Base-by-base conservation (phyloP, 1,140 invertebrate genomes). In the Maconellicoccus hirsutus region DNA sequence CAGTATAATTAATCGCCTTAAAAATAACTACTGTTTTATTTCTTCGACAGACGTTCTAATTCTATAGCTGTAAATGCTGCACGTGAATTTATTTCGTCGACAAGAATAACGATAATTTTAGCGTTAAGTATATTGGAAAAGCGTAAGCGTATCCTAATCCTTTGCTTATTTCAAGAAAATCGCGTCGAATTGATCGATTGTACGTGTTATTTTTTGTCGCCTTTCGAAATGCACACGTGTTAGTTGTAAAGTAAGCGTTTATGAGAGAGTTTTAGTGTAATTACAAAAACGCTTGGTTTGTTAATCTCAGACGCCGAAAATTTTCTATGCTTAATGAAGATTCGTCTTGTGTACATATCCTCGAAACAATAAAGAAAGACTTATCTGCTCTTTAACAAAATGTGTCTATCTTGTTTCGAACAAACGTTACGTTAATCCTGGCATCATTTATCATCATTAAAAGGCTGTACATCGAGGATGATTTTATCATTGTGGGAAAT, bases 371-470 rank as follows among this genome's bases (percentile, higher is more conserved):
- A 52, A 52, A 19, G 42, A 16, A 16, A 52, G 42, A 52, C 42
- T 52, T 52, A 52, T 52, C 42, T 52, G 42, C 42, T 52, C 6
- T 52, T 52, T 52, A 52, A 52, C 42, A 16, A 52, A 52, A 52
- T 52, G 42, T 16, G 42, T 52, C 42, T 52, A 52, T 52, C 42
- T 14, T 16, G 42, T 52, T 52, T 52, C 42, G n/a, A 52, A 52
- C 42, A 52, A 52, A 52, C 42, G 42, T 16, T 16, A 16, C 10
- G 4, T 52, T 52, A 52, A 52, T 52, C 42, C 42, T 52, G 6
- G n/a, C 42, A 52, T 52, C 42, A 52, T 52, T 52, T 52, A 52
- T 52, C 42, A 52, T 52, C 42, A 52, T 52, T 52, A 52, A 52
- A 52, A 52, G 42, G 42, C 42, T n/a, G 42, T 19, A 52, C 42